Evolutionary conservation across 2,797 vertebrate species (phyloP).

Genomic region (Silurus lanzhouensis): DNA sequence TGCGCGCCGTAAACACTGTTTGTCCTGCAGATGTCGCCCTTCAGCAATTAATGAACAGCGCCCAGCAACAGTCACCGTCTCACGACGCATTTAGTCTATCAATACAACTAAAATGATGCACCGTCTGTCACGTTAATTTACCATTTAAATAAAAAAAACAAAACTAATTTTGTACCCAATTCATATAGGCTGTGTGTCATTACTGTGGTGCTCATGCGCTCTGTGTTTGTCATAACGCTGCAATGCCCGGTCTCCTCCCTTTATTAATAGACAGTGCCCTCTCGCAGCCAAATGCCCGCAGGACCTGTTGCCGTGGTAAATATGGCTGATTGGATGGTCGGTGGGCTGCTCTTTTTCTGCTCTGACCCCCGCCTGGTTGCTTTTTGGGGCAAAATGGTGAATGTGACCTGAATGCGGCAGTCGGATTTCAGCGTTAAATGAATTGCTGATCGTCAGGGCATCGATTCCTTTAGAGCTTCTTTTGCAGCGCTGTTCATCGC

Average conservation of each 20-base stretch:
- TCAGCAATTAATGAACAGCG: slow-evolving; percentile 44
- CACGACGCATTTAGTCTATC: slow-evolving; percentile 50
- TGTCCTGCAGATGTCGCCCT: slow-evolving; percentile 55
- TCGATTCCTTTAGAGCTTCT: slow-evolving; percentile 68
- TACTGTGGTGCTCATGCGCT: slow-evolving; percentile 7
- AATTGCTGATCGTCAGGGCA: slow-evolving; percentile 50
- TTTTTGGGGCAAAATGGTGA: slow-evolving; percentile 52
- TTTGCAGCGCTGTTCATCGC: slow-evolving; percentile 80
- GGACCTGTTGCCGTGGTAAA: slow-evolving; percentile 59
- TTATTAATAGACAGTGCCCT: slow-evolving; percentile 39
- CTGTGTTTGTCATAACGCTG: slow-evolving; percentile 30
- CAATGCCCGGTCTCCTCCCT: slow-evolving; percentile 40
- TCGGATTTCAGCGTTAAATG: slow-evolving; percentile 42
- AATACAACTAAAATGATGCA: slow-evolving; percentile 45
- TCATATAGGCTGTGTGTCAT: slow-evolving; percentile 1
- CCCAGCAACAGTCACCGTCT: slow-evolving; percentile 25
- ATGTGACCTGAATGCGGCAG: slow-evolving; percentile 55
- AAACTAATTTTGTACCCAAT: slow-evolving; percentile 2
- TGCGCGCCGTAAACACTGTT: slow-evolving; percentile 7
- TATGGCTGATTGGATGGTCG: slow-evolving; percentile 52
- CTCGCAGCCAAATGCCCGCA: slow-evolving; percentile 54
- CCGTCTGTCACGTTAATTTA: slow-evolving; percentile 42
- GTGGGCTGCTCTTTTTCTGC: slow-evolving; percentile 40
- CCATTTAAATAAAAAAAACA: neutral
- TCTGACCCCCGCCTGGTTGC: slow-evolving; percentile 27